A percentile compares a stretch with the other conserved stretches of the same genome.
Evolutionary conservation across 2,113 vertebrate species (phyloP).

Genomic region (Crypturellus undulatus): DNA sequence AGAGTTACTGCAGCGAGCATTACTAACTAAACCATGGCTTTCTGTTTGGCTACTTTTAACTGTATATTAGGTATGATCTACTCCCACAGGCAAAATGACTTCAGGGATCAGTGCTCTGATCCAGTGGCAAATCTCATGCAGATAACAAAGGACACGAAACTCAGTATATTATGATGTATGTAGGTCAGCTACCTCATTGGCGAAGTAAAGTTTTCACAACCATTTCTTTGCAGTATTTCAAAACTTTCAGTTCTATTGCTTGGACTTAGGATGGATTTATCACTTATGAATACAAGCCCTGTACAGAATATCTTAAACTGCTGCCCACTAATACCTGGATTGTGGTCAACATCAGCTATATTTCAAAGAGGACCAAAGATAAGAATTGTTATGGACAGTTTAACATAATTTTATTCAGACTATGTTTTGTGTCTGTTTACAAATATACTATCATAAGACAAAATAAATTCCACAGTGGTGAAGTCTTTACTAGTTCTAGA

Average conservation of each 20-base stretch:
- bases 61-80: not conserved
- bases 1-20: not conserved
- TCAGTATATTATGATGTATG: not conserved
- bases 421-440: not conserved
- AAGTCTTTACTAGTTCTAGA: not conserved
- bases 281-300: not conserved
- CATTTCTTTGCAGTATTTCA: not conserved
- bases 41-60: not conserved
- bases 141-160: not conserved
- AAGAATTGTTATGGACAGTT: not conserved
- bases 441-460: not conserved
- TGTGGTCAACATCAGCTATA: not conserved
- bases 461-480: not conserved
- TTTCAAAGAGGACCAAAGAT: not conserved
- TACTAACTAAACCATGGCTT: not conserved
- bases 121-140: not conserved
- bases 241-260: not conserved
- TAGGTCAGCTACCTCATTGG: not conserved
- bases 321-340: not conserved
- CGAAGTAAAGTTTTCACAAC: not conserved
- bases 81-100: not conserved
- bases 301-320: not conserved
- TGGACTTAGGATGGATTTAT: not conserved
- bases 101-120: not conserved
- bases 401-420: not conserved